phyloP scores from a whole-genome alignment of 2,797 vertebrate genomes.

The Schizopygopsis malacanthus region DNA sequence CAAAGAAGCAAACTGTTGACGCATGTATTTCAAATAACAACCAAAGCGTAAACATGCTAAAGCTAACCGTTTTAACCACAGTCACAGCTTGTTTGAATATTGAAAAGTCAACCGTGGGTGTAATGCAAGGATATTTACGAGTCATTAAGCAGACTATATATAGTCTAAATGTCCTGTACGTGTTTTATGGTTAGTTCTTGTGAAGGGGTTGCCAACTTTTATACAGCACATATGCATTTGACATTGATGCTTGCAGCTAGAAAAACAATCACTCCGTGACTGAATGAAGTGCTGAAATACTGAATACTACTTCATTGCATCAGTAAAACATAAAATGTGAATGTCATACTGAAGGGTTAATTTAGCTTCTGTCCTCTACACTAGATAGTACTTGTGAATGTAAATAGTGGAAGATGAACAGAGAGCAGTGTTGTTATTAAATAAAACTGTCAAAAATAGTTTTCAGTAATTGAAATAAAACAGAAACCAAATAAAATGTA shows the following conservation, averaged over 20 bases:
- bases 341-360: neutral
- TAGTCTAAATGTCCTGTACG: slow-evolving; percentile 11
- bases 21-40: slow-evolving; percentile 29
- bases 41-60: slow-evolving; percentile 31
- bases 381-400: neutral
- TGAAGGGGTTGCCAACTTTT: neutral
- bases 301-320: neutral
- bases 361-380: neutral
- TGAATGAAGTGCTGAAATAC: neutral
- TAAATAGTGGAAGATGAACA: neutral
- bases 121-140: slow-evolving; percentile 25
- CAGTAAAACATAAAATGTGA: neutral
- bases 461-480: neutral
- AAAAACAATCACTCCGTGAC: neutral
- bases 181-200: slow-evolving; percentile 13
- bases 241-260: slow-evolving; percentile 1
- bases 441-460: neutral
- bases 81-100: slow-evolving; percentile 19
- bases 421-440: neutral
- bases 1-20: slow-evolving; percentile 25
- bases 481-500: neutral
- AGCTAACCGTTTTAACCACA: slow-evolving; percentile 26
- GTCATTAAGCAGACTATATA: slow-evolving; percentile 35
- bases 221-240: neutral
- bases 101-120: neutral